phyloP scores from a whole-genome alignment of 2,888 invertebrate species.

The Sceliomorpha sp. region DNA sequence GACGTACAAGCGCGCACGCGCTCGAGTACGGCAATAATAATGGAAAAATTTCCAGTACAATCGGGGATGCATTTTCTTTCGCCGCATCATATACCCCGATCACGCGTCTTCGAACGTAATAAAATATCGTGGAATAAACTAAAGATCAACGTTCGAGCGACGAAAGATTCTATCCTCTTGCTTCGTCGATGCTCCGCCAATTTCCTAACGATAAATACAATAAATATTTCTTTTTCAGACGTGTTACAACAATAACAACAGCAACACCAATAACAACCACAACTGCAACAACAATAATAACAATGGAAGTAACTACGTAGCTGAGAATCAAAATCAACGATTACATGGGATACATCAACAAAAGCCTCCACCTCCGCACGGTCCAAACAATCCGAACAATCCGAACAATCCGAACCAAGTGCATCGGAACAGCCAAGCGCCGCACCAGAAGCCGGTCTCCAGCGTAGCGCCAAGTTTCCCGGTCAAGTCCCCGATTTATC shows the following conservation, averaged over 20 bases:
- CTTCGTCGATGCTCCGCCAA: no score
- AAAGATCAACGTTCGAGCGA: no score
- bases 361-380: constrained; percentile 50
- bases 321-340: constrained; percentile 63
- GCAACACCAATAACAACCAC: constrained; percentile 67
- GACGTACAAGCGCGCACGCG: constrained; percentile 13
- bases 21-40: constrained; percentile 25
- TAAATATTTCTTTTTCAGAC: not conserved
- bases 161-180: no score
- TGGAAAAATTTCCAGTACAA: no score
- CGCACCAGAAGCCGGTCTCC: constrained; percentile 90
- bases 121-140: no score
- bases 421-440: constrained; percentile 76
- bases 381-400: constrained; percentile 78
- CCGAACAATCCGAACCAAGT: constrained; percentile 72
- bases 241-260: constrained; percentile 3
- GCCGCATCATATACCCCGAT: no score
- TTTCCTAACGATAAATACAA: no score
- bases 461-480: constrained; percentile 91
- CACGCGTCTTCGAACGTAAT: no score
- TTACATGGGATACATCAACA: constrained; percentile 61
- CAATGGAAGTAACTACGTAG: constrained; percentile 63
- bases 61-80: no score
- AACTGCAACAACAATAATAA: constrained; percentile 65
- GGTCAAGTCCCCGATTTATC: constrained; percentile 86